phyloP scores from a whole-genome alignment of 2,888 invertebrate genomes.

The Leptinotarsa rubiginosa region DNA sequence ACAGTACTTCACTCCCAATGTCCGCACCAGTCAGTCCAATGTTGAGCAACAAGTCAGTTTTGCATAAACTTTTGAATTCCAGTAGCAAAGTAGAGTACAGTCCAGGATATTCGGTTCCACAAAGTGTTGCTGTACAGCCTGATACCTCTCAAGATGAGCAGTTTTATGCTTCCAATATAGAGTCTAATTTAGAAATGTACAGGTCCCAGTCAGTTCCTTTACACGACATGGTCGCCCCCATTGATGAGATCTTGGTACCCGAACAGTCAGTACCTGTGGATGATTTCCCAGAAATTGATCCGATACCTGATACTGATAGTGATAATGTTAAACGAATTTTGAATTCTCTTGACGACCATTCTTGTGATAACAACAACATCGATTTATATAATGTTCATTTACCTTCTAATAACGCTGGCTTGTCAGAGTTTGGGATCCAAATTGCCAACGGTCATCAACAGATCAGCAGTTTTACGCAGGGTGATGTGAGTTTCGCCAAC shows the following conservation, averaged over 20 bases:
- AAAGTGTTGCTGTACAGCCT: slow-evolving; percentile 34
- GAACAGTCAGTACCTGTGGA: slow-evolving; percentile 27
- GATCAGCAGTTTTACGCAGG: slow-evolving; percentile 31
- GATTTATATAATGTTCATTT: slow-evolving; percentile 54
- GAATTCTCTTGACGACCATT: slow-evolving; percentile 71
- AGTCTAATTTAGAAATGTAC: slow-evolving; percentile 55
- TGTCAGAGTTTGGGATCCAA: slow-evolving; percentile 53
- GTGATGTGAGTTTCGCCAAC: slow-evolving; percentile 22
- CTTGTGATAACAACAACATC: slow-evolving; percentile 59
- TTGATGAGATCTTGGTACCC: slow-evolving; percentile 32
- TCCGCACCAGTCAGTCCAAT: slow-evolving; percentile 79
- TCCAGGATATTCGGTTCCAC: slow-evolving; percentile 63
- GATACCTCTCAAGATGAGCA: slow-evolving; percentile 71
- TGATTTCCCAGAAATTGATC: slow-evolving; percentile 79
- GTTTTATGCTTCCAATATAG: slow-evolving; percentile 72
- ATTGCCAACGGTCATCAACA: slow-evolving; percentile 10
- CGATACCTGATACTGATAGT: slow-evolving; percentile 72
- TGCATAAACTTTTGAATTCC: slow-evolving; percentile 68
- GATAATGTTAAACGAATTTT: slow-evolving; percentile 77
- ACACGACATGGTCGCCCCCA: slow-evolving; percentile 49
- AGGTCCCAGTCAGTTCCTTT: slow-evolving; percentile 85
- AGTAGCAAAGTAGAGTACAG: slow-evolving; percentile 68
- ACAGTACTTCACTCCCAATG: slow-evolving; percentile 69
- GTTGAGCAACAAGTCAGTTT: slow-evolving; percentile 55
- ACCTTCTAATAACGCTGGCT: slow-evolving; percentile 49